phyloP scores from a whole-genome alignment of 2,888 invertebrate species.

The Pseudolycoriella hygida region DNA sequence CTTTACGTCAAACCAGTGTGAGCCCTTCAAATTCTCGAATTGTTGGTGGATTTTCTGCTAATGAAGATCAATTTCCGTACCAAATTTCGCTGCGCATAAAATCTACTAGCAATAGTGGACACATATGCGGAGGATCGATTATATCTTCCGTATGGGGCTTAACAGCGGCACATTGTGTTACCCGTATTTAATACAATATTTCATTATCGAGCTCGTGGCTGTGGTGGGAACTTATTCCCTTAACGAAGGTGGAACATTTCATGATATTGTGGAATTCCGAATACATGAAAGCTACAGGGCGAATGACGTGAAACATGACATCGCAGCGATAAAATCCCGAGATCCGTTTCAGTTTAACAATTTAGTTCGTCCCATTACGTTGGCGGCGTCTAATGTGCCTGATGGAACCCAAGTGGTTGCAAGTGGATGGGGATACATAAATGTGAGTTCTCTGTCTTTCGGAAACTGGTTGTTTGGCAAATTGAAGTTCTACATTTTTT shows the following conservation, averaged over 20 bases:
- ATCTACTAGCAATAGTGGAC: constrained; percentile 9
- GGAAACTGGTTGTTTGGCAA: no score
- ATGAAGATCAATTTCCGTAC: constrained; percentile 12
- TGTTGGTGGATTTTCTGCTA: constrained; percentile 14
- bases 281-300: constrained; percentile 8
- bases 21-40: no score
- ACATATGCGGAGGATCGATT: constrained; percentile 16
- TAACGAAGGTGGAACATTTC: constrained; percentile 3
- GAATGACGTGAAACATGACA: constrained; percentile 7
- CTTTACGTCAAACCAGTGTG: no score
- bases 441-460: no score
- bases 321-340: constrained; percentile 5
- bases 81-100: constrained; percentile 15
- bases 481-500: no score
- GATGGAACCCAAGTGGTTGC: background rate
- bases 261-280: constrained; percentile 3
- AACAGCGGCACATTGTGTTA: constrained; percentile 17
- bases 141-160: constrained; percentile 13
- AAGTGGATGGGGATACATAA: constrained; percentile 9
- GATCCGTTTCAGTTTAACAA: constrained; percentile 2
- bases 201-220: no score
- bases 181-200: constrained; percentile 4
- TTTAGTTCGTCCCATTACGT: constrained; percentile 3
- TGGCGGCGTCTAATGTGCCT: constrained; percentile 6
- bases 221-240: constrained; percentile 4